Evolutionary conservation across 1,140 invertebrate genomes (phyloP).

Genomic region (Lepidurus apus): DNA sequence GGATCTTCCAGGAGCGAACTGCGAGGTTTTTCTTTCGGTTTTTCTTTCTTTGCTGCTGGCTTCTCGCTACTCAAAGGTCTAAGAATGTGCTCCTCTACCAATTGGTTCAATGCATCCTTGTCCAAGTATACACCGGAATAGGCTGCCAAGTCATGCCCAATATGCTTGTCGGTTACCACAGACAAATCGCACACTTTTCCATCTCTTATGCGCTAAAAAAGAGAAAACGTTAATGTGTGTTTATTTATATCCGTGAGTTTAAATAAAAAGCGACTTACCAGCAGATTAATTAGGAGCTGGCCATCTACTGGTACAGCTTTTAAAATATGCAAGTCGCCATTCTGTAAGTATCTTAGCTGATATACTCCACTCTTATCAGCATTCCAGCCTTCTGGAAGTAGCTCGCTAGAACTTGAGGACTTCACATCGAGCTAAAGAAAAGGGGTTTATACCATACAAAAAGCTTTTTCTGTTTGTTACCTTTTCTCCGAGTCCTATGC

Average conservation of each 20-base stretch:
- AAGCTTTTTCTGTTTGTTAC: conserved; percentile 41
- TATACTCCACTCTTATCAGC: conserved; percentile 44
- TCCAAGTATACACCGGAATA: conserved; percentile 44
- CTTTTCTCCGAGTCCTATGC: conserved; percentile 64
- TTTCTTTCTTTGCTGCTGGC: conserved; percentile 14
- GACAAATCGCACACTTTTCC: conserved; percentile 44
- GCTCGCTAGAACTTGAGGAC: conserved; percentile 48
- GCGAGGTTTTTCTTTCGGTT: background rate
- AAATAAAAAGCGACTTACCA: conserved; percentile 48
- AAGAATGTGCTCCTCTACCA: conserved; percentile 48
- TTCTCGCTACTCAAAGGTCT: conserved; percentile 44
- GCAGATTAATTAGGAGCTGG: conserved; percentile 58
- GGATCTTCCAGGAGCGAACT: conserved; percentile 23
- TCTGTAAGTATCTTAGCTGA: conserved; percentile 58
- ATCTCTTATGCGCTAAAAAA: conserved; percentile 46
- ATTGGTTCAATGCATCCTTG: conserved; percentile 35
- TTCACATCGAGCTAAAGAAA: background rate
- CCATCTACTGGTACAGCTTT: conserved; percentile 58
- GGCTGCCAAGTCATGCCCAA: conserved; percentile 47
- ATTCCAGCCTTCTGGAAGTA: conserved; percentile 65
- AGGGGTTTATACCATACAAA: background rate
- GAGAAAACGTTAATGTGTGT: conserved; percentile 4
- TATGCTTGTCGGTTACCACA: conserved; percentile 46
- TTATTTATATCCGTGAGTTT: background rate
- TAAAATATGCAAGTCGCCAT: conserved; percentile 60